These are phyloP conservation scores for Geophilus truncorum DNA, from an alignment of 2,888 invertebrate genomes.

Conservation along the genomic window DNA sequence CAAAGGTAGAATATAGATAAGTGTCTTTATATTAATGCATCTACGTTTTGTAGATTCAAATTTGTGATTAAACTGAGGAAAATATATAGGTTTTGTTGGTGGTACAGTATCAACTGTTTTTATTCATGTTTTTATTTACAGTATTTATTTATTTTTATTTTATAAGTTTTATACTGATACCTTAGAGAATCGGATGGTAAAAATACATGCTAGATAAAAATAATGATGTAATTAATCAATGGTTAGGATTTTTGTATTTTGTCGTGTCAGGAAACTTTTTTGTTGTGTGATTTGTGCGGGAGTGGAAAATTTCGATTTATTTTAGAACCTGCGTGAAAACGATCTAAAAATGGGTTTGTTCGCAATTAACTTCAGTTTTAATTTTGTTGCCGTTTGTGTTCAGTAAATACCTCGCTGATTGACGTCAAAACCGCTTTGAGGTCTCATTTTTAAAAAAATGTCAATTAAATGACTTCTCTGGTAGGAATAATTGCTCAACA, in stretches of 20 bases:
- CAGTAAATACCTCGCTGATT: background rate
- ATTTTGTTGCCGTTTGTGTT: background rate
- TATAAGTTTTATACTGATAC: too few relatives aligned
- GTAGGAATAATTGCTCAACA: too few relatives aligned
- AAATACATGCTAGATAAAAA: too few relatives aligned
- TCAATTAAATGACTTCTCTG: too few relatives aligned
- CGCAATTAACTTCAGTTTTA: background rate
- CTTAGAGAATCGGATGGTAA: too few relatives aligned
- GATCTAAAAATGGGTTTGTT: background rate
- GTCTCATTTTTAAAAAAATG: background rate
- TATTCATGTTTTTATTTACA: too few relatives aligned
- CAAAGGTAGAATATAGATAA: slow-evolving; percentile 3
- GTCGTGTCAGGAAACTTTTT: too few relatives aligned
- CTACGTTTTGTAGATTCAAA: background rate
- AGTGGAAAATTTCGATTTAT: background rate
- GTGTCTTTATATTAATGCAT: background rate
- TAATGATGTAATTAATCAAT: too few relatives aligned
- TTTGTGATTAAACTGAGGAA: background rate
- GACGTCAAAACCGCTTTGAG: background rate
- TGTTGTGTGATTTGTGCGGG: background rate
- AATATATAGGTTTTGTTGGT: background rate
- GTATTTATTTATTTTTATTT: too few relatives aligned
- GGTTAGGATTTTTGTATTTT: too few relatives aligned
- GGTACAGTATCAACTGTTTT: too few relatives aligned
- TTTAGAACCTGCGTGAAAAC: background rate